Evolutionary conservation across 2,888 invertebrate genomes (phyloP).

Genomic region (Alviniconcha strummeri): DNA sequence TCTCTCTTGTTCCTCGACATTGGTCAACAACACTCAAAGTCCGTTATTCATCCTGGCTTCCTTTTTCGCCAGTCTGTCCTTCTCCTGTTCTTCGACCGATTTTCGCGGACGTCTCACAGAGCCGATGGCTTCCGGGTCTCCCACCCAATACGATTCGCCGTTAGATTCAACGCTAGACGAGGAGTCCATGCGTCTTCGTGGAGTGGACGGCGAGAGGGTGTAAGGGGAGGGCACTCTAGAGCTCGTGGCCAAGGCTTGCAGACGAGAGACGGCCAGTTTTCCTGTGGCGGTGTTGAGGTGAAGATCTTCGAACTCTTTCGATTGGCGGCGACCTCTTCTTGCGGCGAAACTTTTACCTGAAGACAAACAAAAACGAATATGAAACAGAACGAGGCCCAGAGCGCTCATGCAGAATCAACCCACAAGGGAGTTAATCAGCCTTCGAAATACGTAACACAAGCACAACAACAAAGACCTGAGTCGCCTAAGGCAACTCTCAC

Average conservation of each 20-base stretch:
- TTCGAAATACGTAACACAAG: too few species aligned
- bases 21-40: background rate
- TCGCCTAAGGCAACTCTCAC: too few species aligned
- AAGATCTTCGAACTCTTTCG: constrained; percentile 64
- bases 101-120: constrained; percentile 59
- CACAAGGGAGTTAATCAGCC: too few species aligned
- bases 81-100: constrained; percentile 56
- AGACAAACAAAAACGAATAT: background rate
- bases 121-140: constrained; percentile 60
- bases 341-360: constrained; percentile 48
- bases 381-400: too few species aligned
- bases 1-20: too few species aligned
- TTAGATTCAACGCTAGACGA: constrained; percentile 33
- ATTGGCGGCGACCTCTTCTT: constrained; percentile 54
- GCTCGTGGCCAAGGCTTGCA: background rate
- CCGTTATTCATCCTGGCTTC: constrained; percentile 8
- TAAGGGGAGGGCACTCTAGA: constrained; percentile 11
- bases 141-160: constrained; percentile 44
- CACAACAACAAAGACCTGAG: too few species aligned
- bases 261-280: constrained; percentile 44
- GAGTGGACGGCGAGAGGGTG: constrained; percentile 33
- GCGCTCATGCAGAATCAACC: background rate
- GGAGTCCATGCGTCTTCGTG: constrained; percentile 19
- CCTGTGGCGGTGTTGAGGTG: constrained; percentile 57
- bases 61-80: constrained; percentile 37